Evolutionary conservation across 1,140 invertebrate species (phyloP).

Genomic region (Pseudomyrmex dendroicus): DNA sequence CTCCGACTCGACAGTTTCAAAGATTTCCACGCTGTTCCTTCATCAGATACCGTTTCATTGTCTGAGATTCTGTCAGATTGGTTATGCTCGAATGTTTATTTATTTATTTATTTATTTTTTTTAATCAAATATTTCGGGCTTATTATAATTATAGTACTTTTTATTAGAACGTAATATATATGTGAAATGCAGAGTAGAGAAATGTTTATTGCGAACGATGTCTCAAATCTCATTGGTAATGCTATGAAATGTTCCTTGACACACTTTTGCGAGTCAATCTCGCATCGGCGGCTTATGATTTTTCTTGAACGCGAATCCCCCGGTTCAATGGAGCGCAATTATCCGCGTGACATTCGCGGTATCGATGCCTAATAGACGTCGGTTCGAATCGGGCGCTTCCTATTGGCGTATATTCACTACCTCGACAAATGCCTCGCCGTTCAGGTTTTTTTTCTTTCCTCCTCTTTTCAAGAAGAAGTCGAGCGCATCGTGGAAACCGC

Average conservation of each 20-base stretch:
- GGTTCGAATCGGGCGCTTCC: background rate
- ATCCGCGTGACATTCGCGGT: background rate
- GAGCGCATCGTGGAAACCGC: conserved; percentile 8
- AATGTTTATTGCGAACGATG: no score
- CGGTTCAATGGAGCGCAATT: background rate
- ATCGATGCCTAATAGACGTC: background rate
- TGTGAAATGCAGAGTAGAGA: no score
- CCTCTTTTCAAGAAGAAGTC: background rate
- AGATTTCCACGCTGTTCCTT: background rate
- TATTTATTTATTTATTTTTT: no score
- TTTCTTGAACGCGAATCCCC: background rate
- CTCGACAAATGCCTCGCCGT: background rate
- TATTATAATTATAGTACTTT: background rate
- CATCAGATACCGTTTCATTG: conserved; percentile 6
- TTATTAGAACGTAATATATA: no score
- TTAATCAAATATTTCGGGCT: background rate
- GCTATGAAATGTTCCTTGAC: no score
- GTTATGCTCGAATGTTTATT: background rate
- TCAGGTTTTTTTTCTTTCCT: background rate
- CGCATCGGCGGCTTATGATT: background rate
- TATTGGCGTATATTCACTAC: background rate
- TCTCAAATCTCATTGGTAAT: no score
- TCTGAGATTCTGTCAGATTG: conserved; percentile 1
- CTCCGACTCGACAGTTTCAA: background rate
- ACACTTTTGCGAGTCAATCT: no score